Percentiles rank a stretch among this genome's conserved stretches.
phyloP scores from a whole-genome alignment of 2,113 vertebrate genomes.

The Rousettus leschenaultii region DNA sequence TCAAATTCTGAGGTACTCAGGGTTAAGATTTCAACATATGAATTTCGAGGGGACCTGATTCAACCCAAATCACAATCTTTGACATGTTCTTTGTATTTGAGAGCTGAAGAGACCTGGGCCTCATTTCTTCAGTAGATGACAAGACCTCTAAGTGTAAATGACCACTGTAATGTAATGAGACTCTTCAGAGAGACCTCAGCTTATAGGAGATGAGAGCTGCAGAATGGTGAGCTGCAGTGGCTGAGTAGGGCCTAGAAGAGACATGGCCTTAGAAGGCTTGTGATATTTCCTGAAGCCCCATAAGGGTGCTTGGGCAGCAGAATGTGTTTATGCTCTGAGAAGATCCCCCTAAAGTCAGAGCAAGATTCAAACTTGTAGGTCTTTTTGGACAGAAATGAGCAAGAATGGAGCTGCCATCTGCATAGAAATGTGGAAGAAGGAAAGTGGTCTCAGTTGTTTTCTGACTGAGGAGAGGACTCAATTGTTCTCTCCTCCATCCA shows the following conservation, averaged over 20 bases:
- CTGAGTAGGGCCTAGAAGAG: background rate
- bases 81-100: background rate
- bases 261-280: background rate
- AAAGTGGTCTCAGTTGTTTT: background rate
- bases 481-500: background rate
- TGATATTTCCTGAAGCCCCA: background rate
- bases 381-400: background rate
- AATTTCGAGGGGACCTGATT: background rate
- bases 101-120: background rate
- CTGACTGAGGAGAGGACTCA: background rate
- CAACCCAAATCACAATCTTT: background rate
- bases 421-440: background rate
- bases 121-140: background rate
- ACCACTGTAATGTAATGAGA: background rate
- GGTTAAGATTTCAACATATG: background rate
- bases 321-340: background rate
- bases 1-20: background rate
- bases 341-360: background rate
- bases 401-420: background rate
- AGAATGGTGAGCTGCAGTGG: background rate
- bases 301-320: background rate
- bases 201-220: background rate
- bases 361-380: background rate
- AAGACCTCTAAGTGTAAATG: background rate
- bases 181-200: background rate